These are phyloP conservation scores for Dryocosmus kuriphilus DNA, from an alignment of 2,888 invertebrate species.

Conservation along the genomic window DNA sequence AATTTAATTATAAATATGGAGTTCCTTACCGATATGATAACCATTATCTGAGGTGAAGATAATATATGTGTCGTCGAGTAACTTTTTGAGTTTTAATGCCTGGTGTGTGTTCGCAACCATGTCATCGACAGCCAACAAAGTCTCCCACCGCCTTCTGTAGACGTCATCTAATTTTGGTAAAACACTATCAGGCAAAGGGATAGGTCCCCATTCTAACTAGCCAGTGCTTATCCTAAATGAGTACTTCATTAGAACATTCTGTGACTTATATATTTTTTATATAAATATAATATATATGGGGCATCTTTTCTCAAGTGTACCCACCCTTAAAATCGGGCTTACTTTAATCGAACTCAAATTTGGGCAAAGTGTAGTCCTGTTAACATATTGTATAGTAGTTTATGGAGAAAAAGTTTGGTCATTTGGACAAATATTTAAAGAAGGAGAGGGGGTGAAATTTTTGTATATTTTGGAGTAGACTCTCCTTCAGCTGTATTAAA, in stretches of 20 bases:
- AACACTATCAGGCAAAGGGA: constrained; percentile 81
- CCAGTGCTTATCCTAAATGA: constrained; percentile 90
- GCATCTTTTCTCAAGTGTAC: too few species aligned
- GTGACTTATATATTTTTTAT: background rate
- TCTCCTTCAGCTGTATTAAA: too few species aligned
- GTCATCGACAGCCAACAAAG: constrained; percentile 92
- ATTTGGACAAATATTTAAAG: too few species aligned
- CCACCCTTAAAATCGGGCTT: too few species aligned
- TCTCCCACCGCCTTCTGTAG: constrained; percentile 87
- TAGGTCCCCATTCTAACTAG: constrained; percentile 85
- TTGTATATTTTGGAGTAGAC: too few species aligned
- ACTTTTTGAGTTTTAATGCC: constrained; percentile 79
- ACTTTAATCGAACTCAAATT: too few species aligned
- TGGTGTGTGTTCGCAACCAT: constrained; percentile 84
- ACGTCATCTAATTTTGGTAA: constrained; percentile 84
- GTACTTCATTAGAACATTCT: constrained; percentile 37
- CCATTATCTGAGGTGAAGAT: constrained; percentile 95
- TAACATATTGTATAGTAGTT: too few species aligned
- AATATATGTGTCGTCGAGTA: constrained; percentile 87
- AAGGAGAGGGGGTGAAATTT: too few species aligned
- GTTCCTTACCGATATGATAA: constrained; percentile 87
- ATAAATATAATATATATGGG: too few species aligned
- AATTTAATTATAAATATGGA: too few species aligned
- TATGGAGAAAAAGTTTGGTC: too few species aligned
- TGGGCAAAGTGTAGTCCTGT: too few species aligned